Percentiles rank a stretch among this genome's conserved stretches.
phyloP scores from a whole-genome alignment of 1,140 invertebrate genomes.

The Melitaea cinxia region DNA sequence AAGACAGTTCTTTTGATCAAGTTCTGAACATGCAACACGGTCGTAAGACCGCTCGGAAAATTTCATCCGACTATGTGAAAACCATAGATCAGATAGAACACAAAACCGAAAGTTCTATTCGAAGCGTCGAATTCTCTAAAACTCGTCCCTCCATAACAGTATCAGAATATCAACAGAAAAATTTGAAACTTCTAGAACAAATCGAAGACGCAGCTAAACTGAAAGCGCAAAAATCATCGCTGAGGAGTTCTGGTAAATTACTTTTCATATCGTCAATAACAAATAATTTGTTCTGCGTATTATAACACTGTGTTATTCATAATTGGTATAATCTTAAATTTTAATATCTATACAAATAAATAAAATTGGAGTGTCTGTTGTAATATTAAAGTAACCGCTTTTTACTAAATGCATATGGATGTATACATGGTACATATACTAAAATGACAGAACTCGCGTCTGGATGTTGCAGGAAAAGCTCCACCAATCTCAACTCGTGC shows the following conservation, averaged over 20 bases:
- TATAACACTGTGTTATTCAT: no score
- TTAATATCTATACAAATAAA: no score
- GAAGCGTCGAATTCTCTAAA: conserved; percentile 59
- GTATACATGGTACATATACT: no score
- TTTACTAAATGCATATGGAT: no score
- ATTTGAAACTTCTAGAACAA: conserved; percentile 50
- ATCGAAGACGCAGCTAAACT: conserved; percentile 7
- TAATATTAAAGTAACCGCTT: no score
- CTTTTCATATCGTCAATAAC: not conserved
- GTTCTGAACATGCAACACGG: conserved; percentile 58
- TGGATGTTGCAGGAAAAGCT: no score
- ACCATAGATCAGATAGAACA: conserved; percentile 68
- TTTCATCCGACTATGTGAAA: conserved; percentile 67
- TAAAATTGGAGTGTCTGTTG: no score
- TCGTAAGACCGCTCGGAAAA: conserved; percentile 53
- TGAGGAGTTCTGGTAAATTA: not conserved
- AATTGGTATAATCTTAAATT: no score
- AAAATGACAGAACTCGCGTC: no score
- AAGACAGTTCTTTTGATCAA: conserved; percentile 47
- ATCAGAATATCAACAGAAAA: conserved; percentile 58
- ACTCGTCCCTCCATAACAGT: conserved; percentile 56
- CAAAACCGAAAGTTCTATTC: conserved; percentile 47
- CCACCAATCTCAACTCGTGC: no score
- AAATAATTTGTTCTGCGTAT: no score
- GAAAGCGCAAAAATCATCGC: not conserved